Percentiles rank a stretch among this genome's conserved stretches.
Evolutionary conservation across 2,113 vertebrate species (phyloP).

Genomic region (Uria lomvia): DNA sequence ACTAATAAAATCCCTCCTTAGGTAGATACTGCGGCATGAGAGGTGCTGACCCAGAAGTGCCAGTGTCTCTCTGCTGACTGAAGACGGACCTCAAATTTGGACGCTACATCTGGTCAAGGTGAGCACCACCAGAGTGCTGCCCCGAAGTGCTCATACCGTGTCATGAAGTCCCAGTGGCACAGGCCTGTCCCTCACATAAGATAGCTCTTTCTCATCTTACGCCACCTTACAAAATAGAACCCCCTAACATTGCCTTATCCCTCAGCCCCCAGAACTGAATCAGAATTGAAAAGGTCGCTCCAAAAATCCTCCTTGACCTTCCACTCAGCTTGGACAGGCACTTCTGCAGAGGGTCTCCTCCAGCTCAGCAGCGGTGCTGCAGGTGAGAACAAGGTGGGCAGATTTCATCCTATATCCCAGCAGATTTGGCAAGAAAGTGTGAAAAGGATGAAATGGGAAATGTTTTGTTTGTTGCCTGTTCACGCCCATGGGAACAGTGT

Average conservation of each 20-base stretch:
- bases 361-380: fast-evolving
- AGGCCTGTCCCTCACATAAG: background rate
- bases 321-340: background rate
- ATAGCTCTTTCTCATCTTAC: background rate
- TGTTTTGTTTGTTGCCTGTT: background rate
- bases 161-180: background rate
- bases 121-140: background rate
- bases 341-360: background rate
- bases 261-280: background rate
- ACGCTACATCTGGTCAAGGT: background rate
- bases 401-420: background rate
- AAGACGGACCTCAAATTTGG: background rate
- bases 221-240: background rate
- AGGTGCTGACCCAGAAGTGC: background rate
- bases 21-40: background rate
- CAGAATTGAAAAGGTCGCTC: background rate
- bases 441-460: background rate
- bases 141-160: background rate
- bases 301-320: background rate
- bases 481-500: fast-evolving
- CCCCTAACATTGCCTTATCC: background rate
- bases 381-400: background rate
- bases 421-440: background rate
- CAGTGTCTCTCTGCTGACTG: background rate
- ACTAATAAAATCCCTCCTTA: background rate